Base-by-base conservation (phyloP, 2,888 invertebrate species). In the Sesamia inferens region DNA sequence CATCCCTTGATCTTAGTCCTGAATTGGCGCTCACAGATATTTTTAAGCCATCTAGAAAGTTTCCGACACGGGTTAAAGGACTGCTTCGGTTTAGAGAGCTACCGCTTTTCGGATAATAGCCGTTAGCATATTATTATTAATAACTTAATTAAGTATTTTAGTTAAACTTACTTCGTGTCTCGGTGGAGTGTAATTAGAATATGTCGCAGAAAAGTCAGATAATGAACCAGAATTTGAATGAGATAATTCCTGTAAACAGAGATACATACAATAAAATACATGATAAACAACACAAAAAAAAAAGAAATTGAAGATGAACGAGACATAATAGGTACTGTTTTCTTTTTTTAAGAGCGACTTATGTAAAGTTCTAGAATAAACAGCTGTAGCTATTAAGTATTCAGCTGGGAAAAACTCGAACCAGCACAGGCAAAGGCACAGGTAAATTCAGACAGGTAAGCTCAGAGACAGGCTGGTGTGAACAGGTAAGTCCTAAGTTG, bases 101-200 rank as follows among this genome's bases (percentile, higher is more conserved):
- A 76, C 74, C 69, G 66, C 72, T 76, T 76, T 73, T 73, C 72
- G 68, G 69, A 76, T 68, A 68, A 68, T n/a, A 74, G 74, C 68
- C 71, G 68, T 75, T 59, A 78, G 71, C 68, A 68, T 74, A 68
- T 47, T 44, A 47, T 44, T 58, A 68, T 47, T 47, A 51, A 59
- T 39, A 22, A 68, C 24, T 57, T 24, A 59, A 75, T 75, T 63
- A 75, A 78, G 63, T 70, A 72, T 72, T 75, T 72, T 73, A 70
- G 68, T 74, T 76, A 57, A 74, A 76, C 76, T 79, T 79, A 76
- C 73, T 71, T 77, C 76, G 68, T 77, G 74, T 76, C 70, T 71
- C 66, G 79, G 70, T 74, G 79, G 79, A 68, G 77, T 80, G 74
- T 80, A 80, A 80, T 80, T 80, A 72, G 77, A 80, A 77, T 48